Conservation (phyloP, 2,888 invertebrate genomes). For the Scotopteryx bipunctaria region DNA sequence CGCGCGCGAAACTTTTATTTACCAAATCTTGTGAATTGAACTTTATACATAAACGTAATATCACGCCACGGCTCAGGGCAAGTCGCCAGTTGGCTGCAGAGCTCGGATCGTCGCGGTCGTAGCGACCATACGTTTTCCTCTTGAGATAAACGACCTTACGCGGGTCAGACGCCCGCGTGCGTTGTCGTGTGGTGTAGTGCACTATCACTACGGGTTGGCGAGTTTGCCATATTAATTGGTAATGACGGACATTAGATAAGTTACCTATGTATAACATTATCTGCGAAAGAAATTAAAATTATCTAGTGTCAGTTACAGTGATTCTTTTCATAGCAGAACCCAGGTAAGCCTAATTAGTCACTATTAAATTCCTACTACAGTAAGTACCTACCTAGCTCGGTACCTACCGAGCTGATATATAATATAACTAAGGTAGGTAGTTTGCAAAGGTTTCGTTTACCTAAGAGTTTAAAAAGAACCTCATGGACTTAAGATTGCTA, state of each 20-base stretch:
- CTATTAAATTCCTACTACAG: too few species aligned
- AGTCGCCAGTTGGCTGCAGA: slow-evolving; percentile 77
- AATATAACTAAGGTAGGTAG: too few species aligned
- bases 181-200: slow-evolving; percentile 24
- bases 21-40: slow-evolving; percentile 61
- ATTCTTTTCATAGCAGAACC: background rate
- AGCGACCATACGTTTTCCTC: slow-evolving; percentile 47
- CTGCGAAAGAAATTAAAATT: background rate
- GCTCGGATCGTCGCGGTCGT: slow-evolving; percentile 61
- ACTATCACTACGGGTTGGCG: slow-evolving; percentile 4
- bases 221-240: slow-evolving; percentile 1
- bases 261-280: slow-evolving; percentile 1
- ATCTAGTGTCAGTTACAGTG: slow-evolving; percentile 1
- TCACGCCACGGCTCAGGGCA: slow-evolving; percentile 67
- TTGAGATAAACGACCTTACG: slow-evolving; percentile 53
- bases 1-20: slow-evolving; percentile 47
- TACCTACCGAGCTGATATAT: too few species aligned
- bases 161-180: slow-evolving; percentile 51
- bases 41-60: slow-evolving; percentile 69
- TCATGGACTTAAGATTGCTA: too few species aligned
- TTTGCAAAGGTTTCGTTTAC: too few species aligned
- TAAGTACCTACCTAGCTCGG: background rate
- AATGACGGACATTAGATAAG: background rate
- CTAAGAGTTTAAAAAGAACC: too few species aligned
- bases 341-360: slow-evolving; percentile 3